Conservation (phyloP, 2,113 vertebrate genomes). For the Brienomyrus brachyistius region DNA sequence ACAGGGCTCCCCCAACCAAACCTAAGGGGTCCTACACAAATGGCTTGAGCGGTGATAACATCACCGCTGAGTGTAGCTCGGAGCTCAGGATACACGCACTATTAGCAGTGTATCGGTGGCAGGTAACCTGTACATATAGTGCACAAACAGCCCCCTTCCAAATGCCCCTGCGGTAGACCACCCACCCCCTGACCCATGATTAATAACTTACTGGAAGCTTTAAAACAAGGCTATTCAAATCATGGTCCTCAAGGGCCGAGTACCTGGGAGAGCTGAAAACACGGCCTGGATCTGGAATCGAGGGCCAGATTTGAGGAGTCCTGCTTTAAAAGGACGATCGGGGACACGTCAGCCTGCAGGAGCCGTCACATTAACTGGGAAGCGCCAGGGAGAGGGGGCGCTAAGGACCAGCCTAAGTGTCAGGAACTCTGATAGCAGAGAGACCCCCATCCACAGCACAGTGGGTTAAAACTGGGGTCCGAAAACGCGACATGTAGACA, state of each 20-base stretch:
- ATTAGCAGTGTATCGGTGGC: background rate
- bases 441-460: background rate
- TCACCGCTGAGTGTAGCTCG: background rate
- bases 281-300: no score
- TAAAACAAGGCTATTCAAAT: no score
- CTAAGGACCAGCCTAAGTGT: background rate
- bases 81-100: background rate
- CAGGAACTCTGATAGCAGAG: background rate
- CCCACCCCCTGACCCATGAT: background rate
- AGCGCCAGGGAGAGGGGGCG: background rate
- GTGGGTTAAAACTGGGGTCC: background rate
- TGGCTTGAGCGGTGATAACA: background rate
- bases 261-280: no score
- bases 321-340: background rate
- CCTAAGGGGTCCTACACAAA: background rate
- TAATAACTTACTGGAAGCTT: background rate
- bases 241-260: no score
- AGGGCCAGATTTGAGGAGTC: no score
- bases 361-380: background rate
- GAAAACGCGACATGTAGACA: background rate
- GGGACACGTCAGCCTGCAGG: background rate
- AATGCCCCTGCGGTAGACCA: background rate
- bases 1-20: background rate
- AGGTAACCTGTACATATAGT: background rate
- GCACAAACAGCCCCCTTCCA: background rate